phyloP scores from a whole-genome alignment of 2,888 invertebrate genomes.

The Strigamia maritima region DNA sequence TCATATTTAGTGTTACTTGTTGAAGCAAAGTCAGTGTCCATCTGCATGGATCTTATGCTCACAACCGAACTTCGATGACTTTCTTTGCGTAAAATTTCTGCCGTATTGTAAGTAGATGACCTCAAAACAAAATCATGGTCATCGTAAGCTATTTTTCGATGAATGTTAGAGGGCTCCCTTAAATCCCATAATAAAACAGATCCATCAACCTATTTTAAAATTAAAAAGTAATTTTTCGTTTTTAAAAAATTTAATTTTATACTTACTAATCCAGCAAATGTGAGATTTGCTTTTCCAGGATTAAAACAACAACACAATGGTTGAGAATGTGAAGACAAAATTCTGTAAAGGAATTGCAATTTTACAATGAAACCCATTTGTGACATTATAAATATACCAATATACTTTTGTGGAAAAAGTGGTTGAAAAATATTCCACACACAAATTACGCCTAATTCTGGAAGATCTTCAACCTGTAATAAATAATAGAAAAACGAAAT shows the following conservation, averaged over 20 bases:
- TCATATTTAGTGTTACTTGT: no score
- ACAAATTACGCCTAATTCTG: slow-evolving; percentile 1
- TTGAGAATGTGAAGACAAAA: neutral
- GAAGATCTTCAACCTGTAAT: neutral
- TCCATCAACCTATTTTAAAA: no score
- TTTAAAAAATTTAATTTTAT: no score
- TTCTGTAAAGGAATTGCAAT: no score
- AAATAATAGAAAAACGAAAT: neutral
- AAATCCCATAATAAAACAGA: slow-evolving; percentile 22
- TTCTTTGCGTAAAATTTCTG: slow-evolving; percentile 4
- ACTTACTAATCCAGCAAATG: slow-evolving; percentile 28
- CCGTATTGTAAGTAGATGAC: slow-evolving; percentile 7
- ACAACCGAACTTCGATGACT: slow-evolving; percentile 25
- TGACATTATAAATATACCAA: neutral
- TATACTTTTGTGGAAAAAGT: slow-evolving; percentile 14
- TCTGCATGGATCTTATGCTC: neutral
- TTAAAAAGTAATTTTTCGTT: no score
- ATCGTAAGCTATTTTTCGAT: neutral
- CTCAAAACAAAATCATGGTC: neutral
- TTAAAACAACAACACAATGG: slow-evolving; percentile 26
- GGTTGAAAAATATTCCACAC: slow-evolving; percentile 36
- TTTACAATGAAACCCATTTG: no score
- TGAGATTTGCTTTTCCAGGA: slow-evolving; percentile 30
- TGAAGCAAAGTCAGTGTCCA: neutral
- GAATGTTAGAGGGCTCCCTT: neutral